Evolutionary conservation across 2,797 vertebrate species (phyloP).

Genomic region (Epinephelus awoara): DNA sequence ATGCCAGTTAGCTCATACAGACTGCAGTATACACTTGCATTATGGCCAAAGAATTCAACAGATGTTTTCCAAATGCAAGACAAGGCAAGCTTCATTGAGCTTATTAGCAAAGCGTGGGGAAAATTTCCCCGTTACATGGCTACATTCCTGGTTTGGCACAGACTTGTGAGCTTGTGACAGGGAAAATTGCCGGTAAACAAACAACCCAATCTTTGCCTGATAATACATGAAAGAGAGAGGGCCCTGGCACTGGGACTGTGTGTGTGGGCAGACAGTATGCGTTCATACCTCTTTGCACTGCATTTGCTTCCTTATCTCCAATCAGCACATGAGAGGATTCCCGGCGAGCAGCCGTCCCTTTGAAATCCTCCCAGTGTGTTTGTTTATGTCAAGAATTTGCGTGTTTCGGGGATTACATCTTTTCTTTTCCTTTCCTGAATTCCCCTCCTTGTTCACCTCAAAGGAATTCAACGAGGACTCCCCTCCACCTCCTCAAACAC

Average conservation of each 20-base stretch:
- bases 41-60: slow-evolving; percentile 69
- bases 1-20: slow-evolving; percentile 10
- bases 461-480: slow-evolving; percentile 56
- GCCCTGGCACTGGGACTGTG: slow-evolving; percentile 34
- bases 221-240: slow-evolving; percentile 63
- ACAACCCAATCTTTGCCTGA: slow-evolving; percentile 56
- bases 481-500: slow-evolving; percentile 24
- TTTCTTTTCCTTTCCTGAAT: slow-evolving; percentile 68
- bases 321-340: slow-evolving; percentile 68
- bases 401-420: slow-evolving; percentile 81
- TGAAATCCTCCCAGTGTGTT: slow-evolving; percentile 77
- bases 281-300: slow-evolving; percentile 54
- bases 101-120: slow-evolving; percentile 59
- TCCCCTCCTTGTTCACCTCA: slow-evolving; percentile 59
- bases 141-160: slow-evolving; percentile 44
- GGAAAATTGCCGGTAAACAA: slow-evolving; percentile 72
- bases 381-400: slow-evolving; percentile 78
- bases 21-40: slow-evolving; percentile 45
- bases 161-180: slow-evolving; percentile 42
- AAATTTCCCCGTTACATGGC: slow-evolving; percentile 54
- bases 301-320: slow-evolving; percentile 69
- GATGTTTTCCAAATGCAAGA: slow-evolving; percentile 75
- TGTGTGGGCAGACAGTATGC: slow-evolving; percentile 52
- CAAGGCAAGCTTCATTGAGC: slow-evolving; percentile 54
- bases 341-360: slow-evolving; percentile 62